Percentiles rank a stretch among this genome's conserved stretches.
Conservation (phyloP, 1,140 invertebrate species). For the Drosophila subpulchrella region DNA sequence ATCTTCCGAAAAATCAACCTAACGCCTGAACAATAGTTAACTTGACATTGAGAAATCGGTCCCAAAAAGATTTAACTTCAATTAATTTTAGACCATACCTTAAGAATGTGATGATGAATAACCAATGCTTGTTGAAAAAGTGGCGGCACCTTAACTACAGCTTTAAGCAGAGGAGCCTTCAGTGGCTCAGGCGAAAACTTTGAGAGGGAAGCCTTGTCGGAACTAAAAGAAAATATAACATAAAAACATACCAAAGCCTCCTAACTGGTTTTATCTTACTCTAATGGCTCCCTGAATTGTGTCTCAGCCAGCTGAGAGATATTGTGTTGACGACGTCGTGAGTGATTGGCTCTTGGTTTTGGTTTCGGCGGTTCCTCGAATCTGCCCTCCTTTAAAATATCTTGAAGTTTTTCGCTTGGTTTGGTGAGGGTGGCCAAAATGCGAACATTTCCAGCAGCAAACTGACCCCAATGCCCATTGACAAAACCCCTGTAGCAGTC, state of each 20-base stretch:
- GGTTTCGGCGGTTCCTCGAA: conserved; percentile 38
- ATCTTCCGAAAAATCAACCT: too few species aligned
- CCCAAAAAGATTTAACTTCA: too few species aligned
- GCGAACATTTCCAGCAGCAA: conserved; percentile 94
- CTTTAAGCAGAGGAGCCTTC: conserved; percentile 93
- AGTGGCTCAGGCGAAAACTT: conserved; percentile 93
- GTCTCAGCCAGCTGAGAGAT: conserved; percentile 93
- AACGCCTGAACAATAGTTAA: too few species aligned
- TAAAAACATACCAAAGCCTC: fast-evolving
- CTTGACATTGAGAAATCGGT: too few species aligned
- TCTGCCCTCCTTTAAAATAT: conserved; percentile 86
- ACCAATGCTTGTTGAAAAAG: conserved; percentile 90
- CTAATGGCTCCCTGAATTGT: conserved; percentile 89
- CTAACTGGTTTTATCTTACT: conserved; percentile 31
- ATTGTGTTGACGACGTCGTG: conserved; percentile 90
- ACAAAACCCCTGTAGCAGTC: conserved; percentile 91
- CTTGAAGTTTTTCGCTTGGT: conserved; percentile 88
- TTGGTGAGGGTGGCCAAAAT: conserved; percentile 92
- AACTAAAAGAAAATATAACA: conserved; percentile 10
- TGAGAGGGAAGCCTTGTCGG: conserved; percentile 89
- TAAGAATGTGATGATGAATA: conserved; percentile 93
- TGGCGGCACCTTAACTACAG: conserved; percentile 91
- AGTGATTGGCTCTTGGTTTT: conserved; percentile 74
- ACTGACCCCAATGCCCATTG: conserved; percentile 91
- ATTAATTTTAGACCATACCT: conserved; percentile 84